Base-by-base conservation (phyloP, 1,140 invertebrate genomes). In the Drosophila murphyi region DNA sequence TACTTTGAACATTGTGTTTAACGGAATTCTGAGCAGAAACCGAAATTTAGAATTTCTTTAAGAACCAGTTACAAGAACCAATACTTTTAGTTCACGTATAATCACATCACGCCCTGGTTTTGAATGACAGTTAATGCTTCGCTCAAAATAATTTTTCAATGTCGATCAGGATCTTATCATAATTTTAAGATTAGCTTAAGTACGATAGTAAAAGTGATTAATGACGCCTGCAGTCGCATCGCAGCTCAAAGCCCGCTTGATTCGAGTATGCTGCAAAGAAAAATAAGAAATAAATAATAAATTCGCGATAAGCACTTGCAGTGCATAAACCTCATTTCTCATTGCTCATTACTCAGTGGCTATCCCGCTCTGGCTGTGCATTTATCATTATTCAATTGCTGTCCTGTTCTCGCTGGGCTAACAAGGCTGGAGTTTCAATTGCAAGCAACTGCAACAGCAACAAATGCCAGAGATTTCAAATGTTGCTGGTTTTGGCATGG, bases 401-500 rank as follows among this genome's bases (percentile, higher is more conserved):
- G 12, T 60, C 37, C 39, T 43, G 39, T n/a, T 28, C 8, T 43
- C 20, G 39, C 39, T 5, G 39, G 4, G 50, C 56, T 65, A 72
- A 59, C 60, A 72, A 76, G 68, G 57, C 71, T 45, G 60, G 32
- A 62, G 60, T 60, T 63, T 35, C 55, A 37, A 29, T 8, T 3
- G 10, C 34, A 8, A n/a, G 56, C 54, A 60, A 59, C 54, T 5
- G 51, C 57, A 67, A 41, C 39, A 60, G 45, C 37, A 48, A 50
- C 12, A 65, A 62, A 63, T 74, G 67, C 54, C 59, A 70, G 65
- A 63, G 56, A 70, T 75, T 63, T 70, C 43, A 70, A 62, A 55
- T 59, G 54, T 56, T 56, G 67, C 41, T 60, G 74, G 47, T 71
- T 63, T 57, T 65, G 68, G 82, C 76, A 62, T 63, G 57, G 59